Percentiles rank a stretch among this genome's conserved stretches.
These are phyloP conservation scores for Aphis gossypii DNA, from an alignment of 1,140 invertebrate species.

Conservation along the genomic window DNA sequence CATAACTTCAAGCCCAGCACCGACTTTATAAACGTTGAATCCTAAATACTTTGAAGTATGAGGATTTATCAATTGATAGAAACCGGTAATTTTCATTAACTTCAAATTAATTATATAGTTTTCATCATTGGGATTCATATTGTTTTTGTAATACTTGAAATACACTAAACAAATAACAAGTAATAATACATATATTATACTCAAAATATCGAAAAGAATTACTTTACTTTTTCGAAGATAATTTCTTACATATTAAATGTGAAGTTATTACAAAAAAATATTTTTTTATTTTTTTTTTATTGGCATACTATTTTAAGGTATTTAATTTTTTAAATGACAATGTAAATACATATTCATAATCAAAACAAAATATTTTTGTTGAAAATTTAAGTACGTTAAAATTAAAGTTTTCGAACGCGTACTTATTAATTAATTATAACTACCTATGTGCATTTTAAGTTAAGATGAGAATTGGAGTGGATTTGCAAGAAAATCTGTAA, in stretches of 20 bases:
- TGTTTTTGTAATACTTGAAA: background rate
- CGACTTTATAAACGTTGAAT: background rate
- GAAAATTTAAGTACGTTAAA: background rate
- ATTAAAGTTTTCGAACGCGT: background rate
- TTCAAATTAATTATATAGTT: background rate
- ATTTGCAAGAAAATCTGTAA: background rate
- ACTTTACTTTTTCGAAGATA: background rate
- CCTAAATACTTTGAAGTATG: background rate
- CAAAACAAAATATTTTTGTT: background rate
- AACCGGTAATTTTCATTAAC: conserved; percentile 2
- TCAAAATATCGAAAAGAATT: background rate
- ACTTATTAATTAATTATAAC: too few relatives aligned
- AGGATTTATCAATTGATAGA: background rate
- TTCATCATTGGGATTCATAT: background rate
- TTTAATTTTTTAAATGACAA: background rate
- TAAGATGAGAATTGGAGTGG: background rate
- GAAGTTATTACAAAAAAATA: background rate
- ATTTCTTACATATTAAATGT: background rate
- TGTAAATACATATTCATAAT: too few relatives aligned
- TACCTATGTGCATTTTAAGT: background rate
- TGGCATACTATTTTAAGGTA: background rate
- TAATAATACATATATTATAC: background rate
- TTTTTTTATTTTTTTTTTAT: background rate
- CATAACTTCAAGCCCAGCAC: background rate
- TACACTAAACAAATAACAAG: background rate